Conservation (phyloP, 37 sponge, comb jelly and placozoan species). For the Axinella damicornis region DNA sequence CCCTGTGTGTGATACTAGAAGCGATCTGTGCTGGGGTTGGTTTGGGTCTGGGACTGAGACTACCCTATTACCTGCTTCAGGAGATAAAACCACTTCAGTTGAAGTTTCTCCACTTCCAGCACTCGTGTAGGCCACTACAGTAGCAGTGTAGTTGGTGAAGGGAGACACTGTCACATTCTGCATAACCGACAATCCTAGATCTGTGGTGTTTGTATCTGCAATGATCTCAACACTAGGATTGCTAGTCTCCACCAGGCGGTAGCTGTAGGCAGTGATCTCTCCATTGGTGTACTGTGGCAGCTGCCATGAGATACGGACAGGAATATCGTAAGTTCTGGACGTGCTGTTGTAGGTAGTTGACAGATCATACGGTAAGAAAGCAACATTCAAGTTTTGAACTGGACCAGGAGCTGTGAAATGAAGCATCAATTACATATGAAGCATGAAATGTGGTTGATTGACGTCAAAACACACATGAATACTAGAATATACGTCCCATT, state of each 20-base stretch:
- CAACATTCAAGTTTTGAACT: not conserved
- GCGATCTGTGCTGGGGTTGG: too few relatives aligned
- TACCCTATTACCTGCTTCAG: slow-evolving; percentile 59
- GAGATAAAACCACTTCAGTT: not conserved
- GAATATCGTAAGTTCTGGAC: not conserved
- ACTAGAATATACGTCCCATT: too few relatives aligned
- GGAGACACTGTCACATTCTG: not conserved
- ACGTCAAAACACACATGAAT: too few relatives aligned
- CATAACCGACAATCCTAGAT: not conserved
- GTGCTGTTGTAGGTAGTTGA: not conserved
- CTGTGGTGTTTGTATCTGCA: not conserved
- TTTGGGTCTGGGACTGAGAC: too few relatives aligned
- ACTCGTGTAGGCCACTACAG: not conserved
- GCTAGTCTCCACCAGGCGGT: too few relatives aligned
- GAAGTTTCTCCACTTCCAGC: not conserved
- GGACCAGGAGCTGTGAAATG: slow-evolving; percentile 17
- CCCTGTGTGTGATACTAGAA: too few relatives aligned
- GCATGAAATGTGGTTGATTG: too few relatives aligned
- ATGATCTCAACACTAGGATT: too few relatives aligned
- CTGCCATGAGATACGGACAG: too few relatives aligned
- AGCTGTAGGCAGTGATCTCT: too few relatives aligned
- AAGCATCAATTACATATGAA: too few relatives aligned
- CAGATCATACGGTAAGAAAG: not conserved
- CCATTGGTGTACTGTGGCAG: too few relatives aligned
- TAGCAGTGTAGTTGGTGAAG: slow-evolving; percentile 34